Evolutionary conservation across 2,888 invertebrate genomes (phyloP), one percentile per base, ranked within the genome.

Genomic region (Pammene aurita): DNA sequence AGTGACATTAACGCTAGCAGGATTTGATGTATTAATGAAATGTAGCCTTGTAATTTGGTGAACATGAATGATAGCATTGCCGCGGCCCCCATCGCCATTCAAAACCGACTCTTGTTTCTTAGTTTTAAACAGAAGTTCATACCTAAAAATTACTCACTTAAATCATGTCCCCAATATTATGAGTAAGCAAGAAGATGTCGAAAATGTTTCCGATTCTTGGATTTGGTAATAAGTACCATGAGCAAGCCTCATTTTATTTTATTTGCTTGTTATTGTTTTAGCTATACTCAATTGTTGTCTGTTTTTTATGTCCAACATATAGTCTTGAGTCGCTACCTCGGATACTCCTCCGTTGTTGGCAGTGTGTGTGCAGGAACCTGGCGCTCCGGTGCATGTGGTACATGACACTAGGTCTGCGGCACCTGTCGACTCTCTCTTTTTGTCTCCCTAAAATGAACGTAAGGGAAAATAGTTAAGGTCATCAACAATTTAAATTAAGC

Each of bases 321-420:
- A 38, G 7, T 0, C 9, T 38, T 44, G 35, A 56, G 71, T n/a
- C n/a, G n/a, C 93, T 94, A 96, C 97, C 96, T 97, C 97, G 75
- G 96, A 94, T 70, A 96, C 96, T 82, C 97, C 97, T 82, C 97
- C 97, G 84, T 97, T 97, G 85, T 96, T 97, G 69, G 96, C 95
- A 68, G 97, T 95, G 88, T 97, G 97, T 68, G 97, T 96, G 85
- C 97, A 97, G 41, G 96, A 96, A 81, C 96, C 96, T 58, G 96
- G 95, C 64, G 96, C 95, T 0, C 93, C 93, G 2, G 94, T 92
- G 86, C 97, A 97, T 76, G 95, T 95, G 72, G 97, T 95, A 86
- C 97, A 97, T 73, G 96, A 94, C 71, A 97, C 96, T 79, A 97
- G 95, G 88, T 97, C 97, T 80, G 96, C 96, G 70, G 96, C 95